Percentiles rank a stretch among this genome's conserved stretches.
Conservation (phyloP, 1,140 invertebrate genomes). For the Rhopalosiphum maidis region DNA sequence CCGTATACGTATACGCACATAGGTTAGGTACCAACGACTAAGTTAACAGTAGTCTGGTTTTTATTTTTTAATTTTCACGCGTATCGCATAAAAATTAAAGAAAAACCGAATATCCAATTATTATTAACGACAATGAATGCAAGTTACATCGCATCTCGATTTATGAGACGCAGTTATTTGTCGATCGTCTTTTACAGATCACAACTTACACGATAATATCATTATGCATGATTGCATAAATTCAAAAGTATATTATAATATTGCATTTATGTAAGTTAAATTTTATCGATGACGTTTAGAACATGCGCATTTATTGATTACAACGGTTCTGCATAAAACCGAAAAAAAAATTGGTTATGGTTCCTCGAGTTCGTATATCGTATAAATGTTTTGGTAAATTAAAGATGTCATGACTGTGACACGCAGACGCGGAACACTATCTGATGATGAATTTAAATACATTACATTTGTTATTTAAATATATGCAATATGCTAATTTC, state of each 20-base stretch:
- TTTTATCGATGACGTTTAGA: neutral
- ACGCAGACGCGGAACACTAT: neutral
- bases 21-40: too few relatives aligned
- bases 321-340: neutral
- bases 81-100: neutral
- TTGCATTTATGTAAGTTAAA: neutral
- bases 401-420: neutral
- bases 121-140: neutral
- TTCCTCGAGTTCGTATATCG: neutral
- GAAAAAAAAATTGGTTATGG: neutral
- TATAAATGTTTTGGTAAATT: neutral
- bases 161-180: neutral
- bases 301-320: neutral
- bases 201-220: neutral
- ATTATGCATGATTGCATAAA: neutral
- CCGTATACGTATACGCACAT: too few relatives aligned
- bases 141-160: neutral
- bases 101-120: neutral
- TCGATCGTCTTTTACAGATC: neutral
- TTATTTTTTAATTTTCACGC: neutral
- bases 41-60: neutral
- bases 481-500: neutral
- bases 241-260: neutral
- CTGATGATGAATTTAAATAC: conserved; percentile 1
- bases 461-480: conserved; percentile 25